Evolutionary conservation across 2,797 vertebrate genomes (phyloP), one percentile per base, ranked within the genome.

Genomic region (Cyprinella venusta): DNA sequence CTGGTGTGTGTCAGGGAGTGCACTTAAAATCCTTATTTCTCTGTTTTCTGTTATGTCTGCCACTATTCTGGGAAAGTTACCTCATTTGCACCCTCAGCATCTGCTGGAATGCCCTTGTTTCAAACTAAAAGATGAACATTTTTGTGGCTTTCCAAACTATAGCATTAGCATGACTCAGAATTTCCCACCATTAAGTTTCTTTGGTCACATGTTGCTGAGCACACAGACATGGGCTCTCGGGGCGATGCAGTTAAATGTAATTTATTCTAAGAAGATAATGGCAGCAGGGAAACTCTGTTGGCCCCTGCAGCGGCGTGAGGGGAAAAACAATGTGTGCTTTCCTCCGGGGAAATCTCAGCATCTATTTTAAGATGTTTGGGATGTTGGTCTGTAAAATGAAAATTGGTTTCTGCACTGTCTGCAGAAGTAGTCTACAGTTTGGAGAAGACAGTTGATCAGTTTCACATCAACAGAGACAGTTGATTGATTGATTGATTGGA

Each of bases 241-340:
- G 42, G 40, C 26, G 15, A 71, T 72, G 79, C 56, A 26, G 45
- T 65, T 81, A 54, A 16, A 83, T 70, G 50, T 70, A 6, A 76
- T 78, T 83, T 67, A 76, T 59, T 78, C 78, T 36, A 67, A 79
- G 67, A 78, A 30, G 65, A 83, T 48, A 64, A 71, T 69, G 40
- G 50, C n/a, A n/a, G 50, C n/a, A n/a, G 54, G 52, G 69, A 75
- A 75, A 65, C 16, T 52, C 42, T 75, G 59, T 70, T 26, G 59
- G 16, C 64, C 56, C 69, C 69, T 74, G 42, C 13, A 6, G 30
- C 7, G 16, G 26, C 4, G 16, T 38, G 42, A 52, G 56, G n/a
- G 30, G 70, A 6, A 63, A 79, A 81, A 72, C 42, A 75, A 52
- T 64, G 16, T 72, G 69, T 64, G 68, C 79, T 81, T 3, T 26